phyloP scores from a whole-genome alignment of 2,797 vertebrate genomes.

The Scolopax bukidnonensis region DNA sequence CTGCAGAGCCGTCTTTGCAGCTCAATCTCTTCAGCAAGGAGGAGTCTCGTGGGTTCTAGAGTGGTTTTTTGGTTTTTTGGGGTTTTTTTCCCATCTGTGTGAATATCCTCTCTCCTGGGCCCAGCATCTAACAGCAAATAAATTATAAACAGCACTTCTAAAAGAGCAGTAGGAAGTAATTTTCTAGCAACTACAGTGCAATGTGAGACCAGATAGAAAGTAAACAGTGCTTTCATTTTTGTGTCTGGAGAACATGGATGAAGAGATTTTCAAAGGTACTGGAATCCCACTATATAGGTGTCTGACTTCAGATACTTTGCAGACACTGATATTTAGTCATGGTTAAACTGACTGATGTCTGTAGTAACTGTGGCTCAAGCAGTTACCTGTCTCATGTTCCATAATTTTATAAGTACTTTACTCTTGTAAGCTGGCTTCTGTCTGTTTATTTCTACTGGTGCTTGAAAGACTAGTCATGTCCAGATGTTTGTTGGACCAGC shows the following conservation, averaged over 20 bases:
- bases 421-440: background rate
- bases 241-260: background rate
- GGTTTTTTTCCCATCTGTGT: background rate
- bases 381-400: background rate
- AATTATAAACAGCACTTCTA: background rate
- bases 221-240: background rate
- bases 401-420: background rate
- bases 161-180: background rate
- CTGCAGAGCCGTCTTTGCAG: background rate
- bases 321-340: background rate
- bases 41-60: background rate
- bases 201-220: background rate
- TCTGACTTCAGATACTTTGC: background rate
- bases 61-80: no score
- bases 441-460: background rate
- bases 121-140: background rate
- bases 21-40: background rate
- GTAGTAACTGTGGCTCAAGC: background rate
- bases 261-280: background rate
- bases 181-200: background rate
- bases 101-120: background rate
- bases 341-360: background rate
- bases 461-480: background rate
- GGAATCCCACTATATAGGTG: background rate
- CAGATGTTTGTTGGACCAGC: background rate